A percentile compares a stretch with the other conserved stretches of the same genome.
phyloP scores from a whole-genome alignment of 2,797 vertebrate genomes.

The Peromyscus eremicus region DNA sequence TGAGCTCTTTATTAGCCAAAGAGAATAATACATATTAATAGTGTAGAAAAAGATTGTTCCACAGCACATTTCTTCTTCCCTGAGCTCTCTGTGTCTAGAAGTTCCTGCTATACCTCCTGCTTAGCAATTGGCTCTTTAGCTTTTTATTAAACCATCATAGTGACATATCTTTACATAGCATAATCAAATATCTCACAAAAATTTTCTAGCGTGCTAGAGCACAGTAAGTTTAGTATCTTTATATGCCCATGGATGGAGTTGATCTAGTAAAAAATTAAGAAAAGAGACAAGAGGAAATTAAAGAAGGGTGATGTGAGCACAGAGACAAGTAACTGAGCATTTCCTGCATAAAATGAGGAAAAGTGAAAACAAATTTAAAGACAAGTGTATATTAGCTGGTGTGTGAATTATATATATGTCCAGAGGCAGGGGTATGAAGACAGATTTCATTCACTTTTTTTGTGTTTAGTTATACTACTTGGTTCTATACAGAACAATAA shows the following conservation, averaged over 20 bases:
- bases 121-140: not conserved
- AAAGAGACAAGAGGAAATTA: not conserved
- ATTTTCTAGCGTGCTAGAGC: not conserved
- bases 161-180: not conserved
- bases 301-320: not conserved
- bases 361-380: not conserved
- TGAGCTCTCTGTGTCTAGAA: not conserved
- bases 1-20: not conserved
- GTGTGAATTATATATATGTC: not conserved
- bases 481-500: not conserved
- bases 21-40: not conserved
- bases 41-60: not conserved
- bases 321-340: not conserved
- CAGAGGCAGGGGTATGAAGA: not conserved
- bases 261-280: not conserved
- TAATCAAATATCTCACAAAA: not conserved
- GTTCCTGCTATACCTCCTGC: not conserved
- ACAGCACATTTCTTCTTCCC: not conserved
- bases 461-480: not conserved
- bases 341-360: slow-evolving; percentile 17
- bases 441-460: not conserved
- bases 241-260: not conserved
- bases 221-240: not conserved
- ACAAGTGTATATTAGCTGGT: not conserved
- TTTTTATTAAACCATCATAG: not conserved